A percentile compares a stretch with the other conserved stretches of the same genome.
Conservation (phyloP, 2,797 vertebrate species). For the Glyptemys insculpta region DNA sequence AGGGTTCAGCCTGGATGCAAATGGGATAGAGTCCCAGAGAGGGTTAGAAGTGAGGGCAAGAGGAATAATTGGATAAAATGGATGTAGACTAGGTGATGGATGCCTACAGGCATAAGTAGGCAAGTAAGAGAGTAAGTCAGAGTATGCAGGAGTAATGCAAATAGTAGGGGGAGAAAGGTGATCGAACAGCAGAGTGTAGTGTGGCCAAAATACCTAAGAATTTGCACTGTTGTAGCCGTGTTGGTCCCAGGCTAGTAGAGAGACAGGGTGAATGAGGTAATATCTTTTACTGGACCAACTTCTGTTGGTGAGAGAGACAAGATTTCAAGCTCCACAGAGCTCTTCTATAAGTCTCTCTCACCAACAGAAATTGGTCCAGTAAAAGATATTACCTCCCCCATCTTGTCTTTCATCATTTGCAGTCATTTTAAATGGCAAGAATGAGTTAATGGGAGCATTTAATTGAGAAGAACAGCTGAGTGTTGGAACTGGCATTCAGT, state of each 20-base stretch:
- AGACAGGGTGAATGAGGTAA: not conserved
- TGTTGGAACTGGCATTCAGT: not conserved
- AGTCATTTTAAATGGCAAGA: rapidly evolving
- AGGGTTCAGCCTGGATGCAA: not conserved
- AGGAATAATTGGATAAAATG: not conserved
- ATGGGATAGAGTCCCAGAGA: not conserved
- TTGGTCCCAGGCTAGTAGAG: not conserved
- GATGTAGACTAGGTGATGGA: not conserved
- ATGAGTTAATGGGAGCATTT: not conserved
- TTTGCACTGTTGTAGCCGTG: not conserved
- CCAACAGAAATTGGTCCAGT: not conserved
- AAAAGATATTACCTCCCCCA: not conserved
- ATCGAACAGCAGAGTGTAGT: not conserved
- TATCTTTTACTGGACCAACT: not conserved
- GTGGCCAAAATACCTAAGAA: not conserved
- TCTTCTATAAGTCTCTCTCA: not conserved
- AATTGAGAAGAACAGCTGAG: not conserved
- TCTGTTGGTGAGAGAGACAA: not conserved
- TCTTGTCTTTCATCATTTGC: not conserved
- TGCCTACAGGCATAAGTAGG: not conserved
- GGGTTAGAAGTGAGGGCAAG: not conserved
- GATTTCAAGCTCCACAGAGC: not conserved
- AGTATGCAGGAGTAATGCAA: rapidly evolving
- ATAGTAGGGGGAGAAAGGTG: rapidly evolving
- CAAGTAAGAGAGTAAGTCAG: not conserved